Base-by-base conservation (phyloP, 1,140 invertebrate species). In the Anthonomus grandis region DNA sequence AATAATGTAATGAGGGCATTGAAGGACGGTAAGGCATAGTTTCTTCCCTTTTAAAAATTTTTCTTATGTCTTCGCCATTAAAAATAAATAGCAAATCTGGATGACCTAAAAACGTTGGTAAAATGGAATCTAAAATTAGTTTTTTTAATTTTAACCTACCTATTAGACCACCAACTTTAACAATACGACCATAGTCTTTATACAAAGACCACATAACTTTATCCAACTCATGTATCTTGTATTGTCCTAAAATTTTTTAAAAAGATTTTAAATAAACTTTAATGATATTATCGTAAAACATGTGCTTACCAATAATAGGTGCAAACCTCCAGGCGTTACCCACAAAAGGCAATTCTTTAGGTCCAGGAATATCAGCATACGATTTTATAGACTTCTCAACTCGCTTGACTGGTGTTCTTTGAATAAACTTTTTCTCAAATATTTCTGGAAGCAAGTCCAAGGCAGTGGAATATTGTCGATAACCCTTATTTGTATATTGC, bases 241-340 rank as follows among this genome's bases (percentile, higher is more conserved):
- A 89, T 10, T 84, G 78, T 53, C 87, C 86, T 87, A 36, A 34
- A 49, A 57, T 15, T 19, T 25, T 13, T 18, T 2, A 8, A 52
- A 12, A 2, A 10, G 17, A n/a, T 31, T 39, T 41, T 42, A 39
- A 23, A 52, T n/a, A n/a, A n/a, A n/a, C n/a, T n/a, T n/a, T n/a
- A n/a, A n/a, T n/a, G n/a, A n/a, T n/a, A n/a, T n/a, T n/a, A n/a
- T n/a, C n/a, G n/a, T n/a, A n/a, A n/a, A n/a, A n/a, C n/a, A 9
- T 25, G 39, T 47, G 55, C 71, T 75, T 76, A 85, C 84, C 84
- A 65, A 87, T 80, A 52, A 80, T 69, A 17, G 68, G 86, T 37
- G 89, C 81, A 71, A 90, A 90, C 59, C 87, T 74, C 88, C 87
- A 91, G 10, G 86, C 84, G 70, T 91, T 92, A 22, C 90, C 89